phyloP scores from a whole-genome alignment of 2,797 vertebrate genomes.

The Tangara arthus region DNA sequence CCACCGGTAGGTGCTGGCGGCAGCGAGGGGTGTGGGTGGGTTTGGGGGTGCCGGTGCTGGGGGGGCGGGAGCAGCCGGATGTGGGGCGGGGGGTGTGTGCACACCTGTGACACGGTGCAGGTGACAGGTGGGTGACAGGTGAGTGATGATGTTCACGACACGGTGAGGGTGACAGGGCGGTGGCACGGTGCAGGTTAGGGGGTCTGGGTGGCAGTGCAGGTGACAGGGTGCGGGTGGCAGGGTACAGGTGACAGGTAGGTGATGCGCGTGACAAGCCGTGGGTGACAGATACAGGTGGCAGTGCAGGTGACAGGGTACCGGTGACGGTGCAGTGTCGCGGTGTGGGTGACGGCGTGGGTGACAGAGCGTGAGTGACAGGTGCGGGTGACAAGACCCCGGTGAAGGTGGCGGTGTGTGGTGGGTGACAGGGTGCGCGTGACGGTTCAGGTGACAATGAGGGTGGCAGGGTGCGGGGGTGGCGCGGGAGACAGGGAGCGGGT shows the following conservation, averaged over 20 bases:
- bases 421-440: neutral
- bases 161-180: neutral
- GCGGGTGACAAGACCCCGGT: neutral
- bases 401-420: neutral
- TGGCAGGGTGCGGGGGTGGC: neutral
- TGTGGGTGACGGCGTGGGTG: neutral
- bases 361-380: neutral
- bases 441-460: neutral
- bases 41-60: neutral
- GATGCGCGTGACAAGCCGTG: neutral
- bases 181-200: too few relatives aligned
- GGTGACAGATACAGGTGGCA: neutral
- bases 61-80: neutral
- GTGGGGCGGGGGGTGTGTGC: too few relatives aligned
- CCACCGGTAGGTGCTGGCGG: neutral
- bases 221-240: neutral
- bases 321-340: neutral
- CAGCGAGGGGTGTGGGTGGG: neutral
- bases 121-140: neutral
- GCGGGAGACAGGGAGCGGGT: neutral
- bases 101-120: neutral
- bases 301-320: neutral
- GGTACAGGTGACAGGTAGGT: neutral
- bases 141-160: neutral
- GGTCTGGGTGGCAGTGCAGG: too few relatives aligned